phyloP scores from a whole-genome alignment of 2,888 invertebrate species.

The Cheilosia scutellata region DNA sequence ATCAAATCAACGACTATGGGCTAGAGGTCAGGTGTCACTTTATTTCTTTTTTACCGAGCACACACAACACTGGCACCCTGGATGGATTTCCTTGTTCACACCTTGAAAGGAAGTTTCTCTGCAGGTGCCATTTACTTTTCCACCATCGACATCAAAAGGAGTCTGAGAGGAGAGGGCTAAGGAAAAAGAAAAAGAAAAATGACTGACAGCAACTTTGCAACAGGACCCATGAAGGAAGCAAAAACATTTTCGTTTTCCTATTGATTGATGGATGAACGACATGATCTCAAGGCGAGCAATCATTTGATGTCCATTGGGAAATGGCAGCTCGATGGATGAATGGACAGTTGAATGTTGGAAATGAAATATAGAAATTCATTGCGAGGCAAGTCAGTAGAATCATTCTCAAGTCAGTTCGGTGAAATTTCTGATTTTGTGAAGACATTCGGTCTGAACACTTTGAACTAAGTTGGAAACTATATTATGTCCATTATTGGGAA shows the following conservation, averaged over 20 bases:
- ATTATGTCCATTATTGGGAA: no score
- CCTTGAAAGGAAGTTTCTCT: constrained; percentile 25
- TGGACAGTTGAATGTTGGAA: constrained; percentile 36
- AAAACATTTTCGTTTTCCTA: constrained; percentile 31
- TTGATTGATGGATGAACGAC: constrained; percentile 69
- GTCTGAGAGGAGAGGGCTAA: neutral
- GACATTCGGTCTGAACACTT: neutral
- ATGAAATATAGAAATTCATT: constrained; percentile 22
- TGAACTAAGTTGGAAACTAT: no score
- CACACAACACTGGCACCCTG: constrained; percentile 57
- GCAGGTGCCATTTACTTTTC: constrained; percentile 35
- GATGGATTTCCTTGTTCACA: constrained; percentile 56
- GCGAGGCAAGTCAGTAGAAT: neutral
- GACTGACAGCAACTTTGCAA: constrained; percentile 67
- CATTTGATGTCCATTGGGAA: constrained; percentile 44
- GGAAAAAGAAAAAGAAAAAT: constrained; percentile 29
- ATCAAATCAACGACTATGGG: constrained; percentile 51
- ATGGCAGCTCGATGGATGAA: constrained; percentile 47
- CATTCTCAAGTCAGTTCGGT: no score
- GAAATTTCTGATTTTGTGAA: no score
- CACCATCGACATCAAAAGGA: neutral
- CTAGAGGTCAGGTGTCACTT: constrained; percentile 62
- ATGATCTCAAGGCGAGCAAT: constrained; percentile 49
- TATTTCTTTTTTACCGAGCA: constrained; percentile 30
- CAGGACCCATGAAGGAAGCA: constrained; percentile 32